Evolutionary conservation across 2,888 invertebrate genomes (phyloP).

Genomic region (Caradrina kadenii): DNA sequence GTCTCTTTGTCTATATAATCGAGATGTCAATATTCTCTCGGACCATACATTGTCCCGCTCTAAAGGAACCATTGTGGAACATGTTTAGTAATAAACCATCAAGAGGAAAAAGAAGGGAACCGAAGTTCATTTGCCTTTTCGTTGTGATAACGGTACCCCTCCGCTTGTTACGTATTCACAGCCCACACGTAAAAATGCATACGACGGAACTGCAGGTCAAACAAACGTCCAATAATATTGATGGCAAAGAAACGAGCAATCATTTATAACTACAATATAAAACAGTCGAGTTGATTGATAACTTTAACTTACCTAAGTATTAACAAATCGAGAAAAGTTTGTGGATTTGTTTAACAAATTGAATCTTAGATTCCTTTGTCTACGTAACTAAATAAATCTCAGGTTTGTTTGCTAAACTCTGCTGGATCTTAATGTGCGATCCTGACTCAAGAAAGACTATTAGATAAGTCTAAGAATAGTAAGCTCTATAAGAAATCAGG

Average conservation of each 20-base stretch:
- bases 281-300: slow-evolving; percentile 13
- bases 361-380: slow-evolving; percentile 16
- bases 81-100: slow-evolving; percentile 30
- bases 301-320: background rate
- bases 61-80: slow-evolving; percentile 17
- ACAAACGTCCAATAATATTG: slow-evolving; percentile 14
- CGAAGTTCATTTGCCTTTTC: slow-evolving; percentile 63
- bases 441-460: background rate
- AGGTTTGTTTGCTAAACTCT: slow-evolving; percentile 7
- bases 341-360: slow-evolving; percentile 16
- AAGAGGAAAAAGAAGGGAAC: slow-evolving; percentile 40
- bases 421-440: slow-evolving; percentile 2
- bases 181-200: slow-evolving; percentile 63
- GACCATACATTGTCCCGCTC: background rate
- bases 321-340: background rate
- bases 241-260: background rate
- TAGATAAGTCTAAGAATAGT: background rate
- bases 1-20: too few species aligned
- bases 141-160: slow-evolving; percentile 56
- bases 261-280: slow-evolving; percentile 6
- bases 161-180: slow-evolving; percentile 60
- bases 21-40: slow-evolving; percentile 3
- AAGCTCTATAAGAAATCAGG: slow-evolving; percentile 1
- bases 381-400: slow-evolving; percentile 3
- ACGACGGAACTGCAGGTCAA: slow-evolving; percentile 53